These are phyloP conservation scores for Brachionus paranguensis DNA, from an alignment of 1,140 invertebrate genomes.

Conservation along the genomic window DNA sequence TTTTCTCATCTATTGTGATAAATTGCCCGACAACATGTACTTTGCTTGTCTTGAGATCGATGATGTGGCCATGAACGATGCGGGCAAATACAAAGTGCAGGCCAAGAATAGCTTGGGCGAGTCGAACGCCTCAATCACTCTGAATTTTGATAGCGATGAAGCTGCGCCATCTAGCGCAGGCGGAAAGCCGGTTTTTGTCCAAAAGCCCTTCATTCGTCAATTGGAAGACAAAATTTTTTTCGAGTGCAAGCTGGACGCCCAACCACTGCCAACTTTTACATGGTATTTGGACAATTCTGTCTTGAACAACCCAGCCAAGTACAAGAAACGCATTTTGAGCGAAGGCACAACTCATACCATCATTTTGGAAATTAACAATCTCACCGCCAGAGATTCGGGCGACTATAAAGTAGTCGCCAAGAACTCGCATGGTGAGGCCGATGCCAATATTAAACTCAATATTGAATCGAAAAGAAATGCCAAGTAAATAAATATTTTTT, in stretches of 20 bases:
- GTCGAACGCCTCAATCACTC: conserved; percentile 87
- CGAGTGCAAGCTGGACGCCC: conserved; percentile 67
- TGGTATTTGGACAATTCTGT: conserved; percentile 83
- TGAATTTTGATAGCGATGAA: conserved; percentile 82
- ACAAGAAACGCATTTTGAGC: conserved; percentile 13
- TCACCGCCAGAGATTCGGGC: conserved; percentile 80
- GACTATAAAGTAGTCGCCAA: conserved; percentile 84
- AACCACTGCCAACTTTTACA: conserved; percentile 86
- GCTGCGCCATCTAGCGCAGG: not conserved
- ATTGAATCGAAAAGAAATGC: conserved; percentile 57
- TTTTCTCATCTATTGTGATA: conserved; percentile 38
- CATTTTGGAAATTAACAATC: conserved; percentile 82
- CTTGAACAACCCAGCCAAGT: conserved; percentile 61
- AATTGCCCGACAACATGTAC: conserved; percentile 25
- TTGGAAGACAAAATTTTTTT: conserved; percentile 34
- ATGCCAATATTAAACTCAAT: conserved; percentile 82
- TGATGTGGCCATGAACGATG: conserved; percentile 90
- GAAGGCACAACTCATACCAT: conserved; percentile 77
- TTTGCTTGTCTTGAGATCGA: conserved; percentile 57
- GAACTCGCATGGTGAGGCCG: conserved; percentile 89
- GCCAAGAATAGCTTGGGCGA: conserved; percentile 92
- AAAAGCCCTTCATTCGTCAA: conserved; percentile 25
- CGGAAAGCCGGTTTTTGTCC: conserved; percentile 23
- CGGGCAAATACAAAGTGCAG: conserved; percentile 90
- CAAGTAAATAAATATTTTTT: not conserved